phyloP scores from a whole-genome alignment of 2,113 vertebrate genomes.

The Xiphophorus hellerii region DNA sequence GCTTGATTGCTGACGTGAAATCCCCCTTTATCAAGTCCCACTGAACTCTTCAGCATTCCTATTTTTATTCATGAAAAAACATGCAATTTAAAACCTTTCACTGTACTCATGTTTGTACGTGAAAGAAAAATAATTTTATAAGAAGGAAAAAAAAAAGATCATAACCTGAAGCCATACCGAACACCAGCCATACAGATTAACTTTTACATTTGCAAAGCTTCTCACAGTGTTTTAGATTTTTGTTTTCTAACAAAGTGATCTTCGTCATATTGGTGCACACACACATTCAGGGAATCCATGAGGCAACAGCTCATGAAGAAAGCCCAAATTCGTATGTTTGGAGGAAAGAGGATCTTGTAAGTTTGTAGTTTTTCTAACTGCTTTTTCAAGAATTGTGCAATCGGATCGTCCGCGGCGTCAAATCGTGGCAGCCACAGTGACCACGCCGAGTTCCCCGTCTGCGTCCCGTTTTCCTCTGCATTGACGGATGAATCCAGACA shows the following conservation, averaged over 20 bases:
- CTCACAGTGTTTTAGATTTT: conserved; percentile 19
- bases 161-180: conserved; percentile 65
- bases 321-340: background rate
- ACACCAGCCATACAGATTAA: conserved; percentile 64
- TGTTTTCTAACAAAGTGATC: conserved; percentile 6
- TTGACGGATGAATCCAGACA: conserved; percentile 78
- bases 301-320: background rate
- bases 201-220: conserved; percentile 21
- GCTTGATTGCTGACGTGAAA: conserved; percentile 8
- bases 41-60: conserved; percentile 46
- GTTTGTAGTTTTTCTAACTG: conserved; percentile 16
- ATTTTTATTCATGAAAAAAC: conserved; percentile 41
- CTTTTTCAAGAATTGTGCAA: background rate
- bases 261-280: conserved; percentile 14
- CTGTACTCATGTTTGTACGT: conserved; percentile 22
- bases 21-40: conserved; percentile 35
- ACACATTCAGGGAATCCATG: conserved; percentile 49
- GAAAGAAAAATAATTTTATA: conserved; percentile 25
- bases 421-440: conserved; percentile 18
- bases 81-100: conserved; percentile 64
- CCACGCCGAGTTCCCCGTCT: background rate
- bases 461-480: conserved; percentile 29
- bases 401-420: background rate
- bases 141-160: background rate
- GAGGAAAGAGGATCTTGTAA: conserved; percentile 1